A percentile compares a stretch with the other conserved stretches of the same genome.
These are phyloP conservation scores for Melanerpes formicivorus DNA, from an alignment of 2,113 vertebrate species.

Conservation along the genomic window DNA sequence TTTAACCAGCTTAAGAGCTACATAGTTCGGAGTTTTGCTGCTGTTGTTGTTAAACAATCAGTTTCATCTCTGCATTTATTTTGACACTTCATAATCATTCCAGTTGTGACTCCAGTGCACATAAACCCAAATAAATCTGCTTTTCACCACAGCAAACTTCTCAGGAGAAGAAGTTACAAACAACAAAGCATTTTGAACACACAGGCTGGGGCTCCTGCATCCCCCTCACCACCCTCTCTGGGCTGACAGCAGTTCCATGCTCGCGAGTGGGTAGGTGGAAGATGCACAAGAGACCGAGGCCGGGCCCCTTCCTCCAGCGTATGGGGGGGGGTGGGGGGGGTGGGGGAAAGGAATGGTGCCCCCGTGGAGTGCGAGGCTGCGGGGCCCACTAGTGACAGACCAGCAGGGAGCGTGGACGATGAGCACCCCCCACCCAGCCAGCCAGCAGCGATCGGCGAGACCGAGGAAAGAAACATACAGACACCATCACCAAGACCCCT, in stretches of 20 bases:
- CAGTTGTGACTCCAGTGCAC: constrained; percentile 19
- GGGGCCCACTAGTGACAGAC: neutral
- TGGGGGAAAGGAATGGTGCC: neutral
- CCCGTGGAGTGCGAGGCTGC: neutral
- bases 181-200: constrained; percentile 33
- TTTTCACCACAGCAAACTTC: constrained; percentile 32
- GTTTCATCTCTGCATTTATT: constrained; percentile 41
- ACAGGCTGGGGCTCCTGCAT: neutral
- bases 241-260: neutral
- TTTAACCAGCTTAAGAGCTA: constrained; percentile 20
- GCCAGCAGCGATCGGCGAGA: neutral
- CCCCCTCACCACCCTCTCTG: neutral
- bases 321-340: no score
- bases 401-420: neutral
- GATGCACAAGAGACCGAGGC: neutral
- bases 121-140: constrained; percentile 20
- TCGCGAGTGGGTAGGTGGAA: neutral
- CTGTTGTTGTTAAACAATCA: constrained; percentile 18
- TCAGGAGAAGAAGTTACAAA: neutral
- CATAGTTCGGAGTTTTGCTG: neutral
- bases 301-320: neutral
- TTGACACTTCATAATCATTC: constrained; percentile 44
- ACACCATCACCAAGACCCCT: neutral
- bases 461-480: neutral
- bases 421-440: neutral